Percentiles rank a stretch among this genome's conserved stretches.
Evolutionary conservation across 2,797 vertebrate species (phyloP).

Genomic region (Brachymystax lenok): DNA sequence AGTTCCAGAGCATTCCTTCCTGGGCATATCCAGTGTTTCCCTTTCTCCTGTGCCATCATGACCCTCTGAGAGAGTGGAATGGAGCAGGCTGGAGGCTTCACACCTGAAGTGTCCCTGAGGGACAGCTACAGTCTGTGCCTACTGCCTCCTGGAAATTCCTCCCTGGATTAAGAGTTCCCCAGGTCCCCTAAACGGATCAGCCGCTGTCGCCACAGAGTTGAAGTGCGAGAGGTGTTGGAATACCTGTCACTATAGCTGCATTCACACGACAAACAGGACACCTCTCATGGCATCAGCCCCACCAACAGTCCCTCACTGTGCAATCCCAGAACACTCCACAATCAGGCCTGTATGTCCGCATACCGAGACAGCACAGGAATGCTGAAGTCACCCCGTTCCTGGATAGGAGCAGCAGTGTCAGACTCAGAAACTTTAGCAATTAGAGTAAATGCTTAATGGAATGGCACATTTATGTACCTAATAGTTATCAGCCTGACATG

Average conservation of each 20-base stretch:
- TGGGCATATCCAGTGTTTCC: background rate
- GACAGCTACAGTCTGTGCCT: background rate
- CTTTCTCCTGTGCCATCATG: background rate
- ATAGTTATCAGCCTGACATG: background rate
- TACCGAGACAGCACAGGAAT: background rate
- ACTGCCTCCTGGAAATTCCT: background rate
- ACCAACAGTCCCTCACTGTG: conserved; percentile 30
- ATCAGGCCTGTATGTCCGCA: conserved; percentile 1
- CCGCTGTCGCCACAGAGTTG: background rate
- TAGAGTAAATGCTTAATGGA: background rate
- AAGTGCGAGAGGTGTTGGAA: conserved; percentile 39
- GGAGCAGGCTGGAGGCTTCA: background rate
- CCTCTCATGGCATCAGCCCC: conserved; percentile 1
- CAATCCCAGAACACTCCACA: conserved; percentile 9
- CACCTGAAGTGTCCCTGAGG: background rate
- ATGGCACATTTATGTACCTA: background rate
- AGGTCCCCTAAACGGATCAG: background rate
- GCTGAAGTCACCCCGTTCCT: background rate
- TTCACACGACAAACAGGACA: conserved; percentile 8
- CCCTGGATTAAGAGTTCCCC: background rate
- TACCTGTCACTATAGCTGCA: conserved; percentile 12
- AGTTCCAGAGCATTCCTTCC: background rate
- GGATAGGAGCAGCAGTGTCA: background rate
- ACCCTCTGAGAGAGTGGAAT: background rate
- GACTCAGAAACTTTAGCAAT: background rate